A percentile compares a stretch with the other conserved stretches of the same genome.
phyloP scores from a whole-genome alignment of 2,113 vertebrate genomes.

The Grus americana region DNA sequence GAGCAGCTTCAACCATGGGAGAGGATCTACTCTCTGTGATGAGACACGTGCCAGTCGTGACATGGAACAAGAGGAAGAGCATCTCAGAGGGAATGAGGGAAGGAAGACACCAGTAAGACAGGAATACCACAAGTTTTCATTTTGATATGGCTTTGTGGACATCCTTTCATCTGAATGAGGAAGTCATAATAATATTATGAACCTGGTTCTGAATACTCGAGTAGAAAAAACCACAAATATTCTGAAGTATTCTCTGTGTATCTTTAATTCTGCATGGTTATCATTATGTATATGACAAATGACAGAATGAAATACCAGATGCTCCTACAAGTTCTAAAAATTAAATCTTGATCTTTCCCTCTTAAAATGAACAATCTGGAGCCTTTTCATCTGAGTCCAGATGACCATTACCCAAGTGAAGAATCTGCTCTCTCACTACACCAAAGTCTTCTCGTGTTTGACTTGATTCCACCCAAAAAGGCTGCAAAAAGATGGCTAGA shows the following conservation, averaged over 20 bases:
- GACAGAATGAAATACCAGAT: neutral
- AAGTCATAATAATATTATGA: neutral
- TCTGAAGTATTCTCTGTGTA: neutral
- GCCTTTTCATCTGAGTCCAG: slow-evolving; percentile 77
- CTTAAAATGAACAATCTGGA: neutral
- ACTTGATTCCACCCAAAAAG: slow-evolving; percentile 73
- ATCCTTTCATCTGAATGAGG: neutral
- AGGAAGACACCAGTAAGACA: neutral
- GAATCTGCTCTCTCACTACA: slow-evolving; percentile 75
- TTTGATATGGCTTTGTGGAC: neutral
- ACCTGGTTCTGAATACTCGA: neutral
- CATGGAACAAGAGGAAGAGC: neutral
- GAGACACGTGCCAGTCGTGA: rapidly evolving
- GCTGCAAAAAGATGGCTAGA: slow-evolving; percentile 74
- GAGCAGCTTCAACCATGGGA: neutral
- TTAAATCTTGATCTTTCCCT: neutral
- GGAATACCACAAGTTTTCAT: neutral
- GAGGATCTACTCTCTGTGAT: neutral
- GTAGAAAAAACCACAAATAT: neutral
- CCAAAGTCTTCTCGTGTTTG: slow-evolving; percentile 78
- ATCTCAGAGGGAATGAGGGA: neutral
- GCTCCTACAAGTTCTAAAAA: neutral
- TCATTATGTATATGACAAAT: neutral
- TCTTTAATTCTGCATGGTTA: neutral
- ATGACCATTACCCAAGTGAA: slow-evolving; percentile 79